Base-by-base conservation (phyloP, 1,140 invertebrate genomes). In the Lordiphosa mommai region DNA sequence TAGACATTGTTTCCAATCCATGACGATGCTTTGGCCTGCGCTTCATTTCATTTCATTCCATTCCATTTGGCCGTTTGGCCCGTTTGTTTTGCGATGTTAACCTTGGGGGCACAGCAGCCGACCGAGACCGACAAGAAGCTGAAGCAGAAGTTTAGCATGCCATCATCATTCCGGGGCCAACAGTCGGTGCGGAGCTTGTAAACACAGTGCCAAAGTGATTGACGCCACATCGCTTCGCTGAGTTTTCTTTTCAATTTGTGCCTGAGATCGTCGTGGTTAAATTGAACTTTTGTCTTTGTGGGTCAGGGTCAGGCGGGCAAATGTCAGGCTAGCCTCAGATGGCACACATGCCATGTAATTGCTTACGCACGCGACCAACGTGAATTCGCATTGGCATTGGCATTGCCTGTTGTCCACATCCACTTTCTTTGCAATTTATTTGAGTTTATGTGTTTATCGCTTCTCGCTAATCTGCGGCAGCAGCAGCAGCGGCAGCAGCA, bases 361-460 rank as follows among this genome's bases (percentile, higher is more conserved):
- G 73, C 73, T 60, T 67, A 79, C 73, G 73, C 73, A 79, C 73
- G 73, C 73, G 74, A 79, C 64, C 52, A 60, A 61, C 16, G 40
- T 17, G 40, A 9, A 9, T 17, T 52, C 20, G 37, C 12, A 17
- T 46, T 17, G 33, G 17, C 34, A 36, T 13, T 50, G 47, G 23
- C 47, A 40, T 36, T 49, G 52, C 41, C 37, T 41, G 48, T 43
- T 69, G 55, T 63, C 57, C 61, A 66, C 55, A 76, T 61, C 61
- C 66, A 80, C 76, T 80, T 80, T 80, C 76, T 82, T 80, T 80
- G 55, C 69, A 69, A 77, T 77, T 77, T 71, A 77, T 77, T 67
- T 77, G 56, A 65, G 72, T 63, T 79, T 79, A 72, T 61, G 66
- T 70, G 70, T 61, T 80, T 80, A 80, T 80, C 74, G 60, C 60